phyloP scores from a whole-genome alignment of 2,797 vertebrate genomes.

The Syndactyla subalaris region DNA sequence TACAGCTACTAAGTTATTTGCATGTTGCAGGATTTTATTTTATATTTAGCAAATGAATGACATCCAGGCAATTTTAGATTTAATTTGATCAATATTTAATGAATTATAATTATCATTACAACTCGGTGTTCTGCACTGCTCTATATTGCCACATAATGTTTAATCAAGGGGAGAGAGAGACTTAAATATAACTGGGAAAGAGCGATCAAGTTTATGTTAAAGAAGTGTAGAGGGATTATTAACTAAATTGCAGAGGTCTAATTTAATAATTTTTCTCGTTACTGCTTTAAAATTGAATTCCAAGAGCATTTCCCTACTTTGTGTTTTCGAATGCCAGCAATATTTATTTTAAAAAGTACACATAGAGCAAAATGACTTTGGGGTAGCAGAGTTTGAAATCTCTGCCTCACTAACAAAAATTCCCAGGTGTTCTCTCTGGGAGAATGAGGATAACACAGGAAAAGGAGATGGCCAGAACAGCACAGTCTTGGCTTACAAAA shows the following conservation, averaged over 20 bases:
- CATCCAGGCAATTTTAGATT: conserved; percentile 24
- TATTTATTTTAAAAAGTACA: background rate
- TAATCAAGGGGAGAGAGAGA: conserved; percentile 56
- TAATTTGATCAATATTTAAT: conserved; percentile 73
- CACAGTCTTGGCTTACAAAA: too few species aligned
- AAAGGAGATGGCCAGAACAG: background rate
- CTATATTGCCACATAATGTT: conserved; percentile 43
- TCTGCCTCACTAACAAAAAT: background rate
- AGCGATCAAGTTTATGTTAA: conserved; percentile 25
- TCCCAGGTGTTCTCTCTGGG: background rate
- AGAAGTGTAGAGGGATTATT: conserved; percentile 33
- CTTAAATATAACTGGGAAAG: conserved; percentile 33
- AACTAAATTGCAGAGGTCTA: conserved; percentile 35
- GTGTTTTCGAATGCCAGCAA: background rate
- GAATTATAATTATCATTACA: conserved; percentile 62
- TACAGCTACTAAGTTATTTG: conserved; percentile 11
- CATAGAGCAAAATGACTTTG: background rate
- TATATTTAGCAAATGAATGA: conserved; percentile 35
- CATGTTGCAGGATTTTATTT: conserved; percentile 24
- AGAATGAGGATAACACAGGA: background rate
- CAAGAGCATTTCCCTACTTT: background rate
- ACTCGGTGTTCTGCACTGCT: background rate
- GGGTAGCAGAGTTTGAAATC: background rate
- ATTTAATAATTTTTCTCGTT: conserved; percentile 46
- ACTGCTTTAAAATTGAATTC: conserved; percentile 10